Conservation (phyloP, 2,888 invertebrate genomes). For the Taenaris catops region DNA sequence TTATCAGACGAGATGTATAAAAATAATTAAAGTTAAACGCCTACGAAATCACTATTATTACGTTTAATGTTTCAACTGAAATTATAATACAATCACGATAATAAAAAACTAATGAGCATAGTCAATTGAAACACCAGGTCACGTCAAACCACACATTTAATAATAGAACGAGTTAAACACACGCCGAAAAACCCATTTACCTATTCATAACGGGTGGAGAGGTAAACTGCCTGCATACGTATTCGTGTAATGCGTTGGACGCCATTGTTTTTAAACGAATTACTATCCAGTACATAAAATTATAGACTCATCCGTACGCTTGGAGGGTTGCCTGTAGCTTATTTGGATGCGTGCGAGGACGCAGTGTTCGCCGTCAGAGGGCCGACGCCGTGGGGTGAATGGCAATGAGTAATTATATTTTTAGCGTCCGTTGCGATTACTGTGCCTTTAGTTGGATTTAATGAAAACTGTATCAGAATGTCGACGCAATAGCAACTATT, state of each 20-base stretch:
- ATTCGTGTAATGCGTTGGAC: constrained; percentile 31
- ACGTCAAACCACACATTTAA: constrained; percentile 3
- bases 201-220: constrained; percentile 27
- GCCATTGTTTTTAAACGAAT: constrained; percentile 47
- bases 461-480: constrained; percentile 56
- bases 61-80: not conserved
- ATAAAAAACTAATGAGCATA: no score
- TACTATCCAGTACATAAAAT: constrained; percentile 45
- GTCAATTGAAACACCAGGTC: not conserved
- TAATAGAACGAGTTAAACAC: constrained; percentile 3
- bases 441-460: constrained; percentile 48
- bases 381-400: constrained; percentile 47
- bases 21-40: no score
- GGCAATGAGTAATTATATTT: constrained; percentile 65
- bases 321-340: constrained; percentile 44
- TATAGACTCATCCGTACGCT: constrained; percentile 65
- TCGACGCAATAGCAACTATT: constrained; percentile 14
- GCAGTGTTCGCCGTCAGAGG: constrained; percentile 40
- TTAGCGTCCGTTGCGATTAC: constrained; percentile 57
- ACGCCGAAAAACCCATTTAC: constrained; percentile 22
- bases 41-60: no score
- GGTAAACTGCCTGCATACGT: constrained; percentile 28
- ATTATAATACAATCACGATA: not conserved
- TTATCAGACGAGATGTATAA: no score
- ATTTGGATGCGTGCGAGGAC: constrained; percentile 63